Evolutionary conservation across 1,140 invertebrate species (phyloP).

Genomic region (Luehdorfia chinensis): DNA sequence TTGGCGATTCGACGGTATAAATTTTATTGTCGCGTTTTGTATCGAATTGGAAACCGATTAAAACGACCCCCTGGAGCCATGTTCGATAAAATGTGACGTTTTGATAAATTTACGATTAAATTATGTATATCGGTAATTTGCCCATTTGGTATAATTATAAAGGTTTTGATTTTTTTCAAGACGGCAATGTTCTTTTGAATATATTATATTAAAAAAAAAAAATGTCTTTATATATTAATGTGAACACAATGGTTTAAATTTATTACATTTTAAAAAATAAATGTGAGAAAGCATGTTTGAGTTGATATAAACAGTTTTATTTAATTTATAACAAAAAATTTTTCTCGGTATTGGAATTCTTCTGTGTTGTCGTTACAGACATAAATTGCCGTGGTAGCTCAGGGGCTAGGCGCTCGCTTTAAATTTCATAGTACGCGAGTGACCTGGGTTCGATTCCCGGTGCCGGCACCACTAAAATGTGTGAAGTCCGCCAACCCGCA

Average conservation of each 20-base stretch:
- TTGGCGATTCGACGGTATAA: conserved; percentile 9
- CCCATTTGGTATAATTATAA: conserved; percentile 9
- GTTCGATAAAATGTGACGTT: conserved; percentile 17
- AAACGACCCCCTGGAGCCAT: conserved; percentile 19
- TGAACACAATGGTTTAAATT: not conserved
- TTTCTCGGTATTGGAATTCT: no score
- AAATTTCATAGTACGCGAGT: no score
- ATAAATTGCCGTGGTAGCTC: no score
- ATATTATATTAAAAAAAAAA: not conserved
- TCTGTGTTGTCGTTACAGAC: no score
- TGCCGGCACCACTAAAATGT: no score
- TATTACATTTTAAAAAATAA: no score
- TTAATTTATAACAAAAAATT: no score
- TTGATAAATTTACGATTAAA: conserved; percentile 22
- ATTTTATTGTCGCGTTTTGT: conserved; percentile 11
- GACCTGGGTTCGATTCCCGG: no score
- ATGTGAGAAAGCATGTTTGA: no score
- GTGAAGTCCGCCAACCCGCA: no score
- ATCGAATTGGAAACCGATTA: conserved; percentile 24
- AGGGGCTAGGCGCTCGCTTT: no score
- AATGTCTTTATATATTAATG: not conserved
- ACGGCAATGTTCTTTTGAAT: not conserved
- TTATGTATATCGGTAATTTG: conserved; percentile 20
- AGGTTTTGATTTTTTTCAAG: not conserved
- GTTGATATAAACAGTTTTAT: no score